Evolutionary conservation across 2,888 invertebrate species (phyloP).

Genomic region (Callimorpha dominula): DNA sequence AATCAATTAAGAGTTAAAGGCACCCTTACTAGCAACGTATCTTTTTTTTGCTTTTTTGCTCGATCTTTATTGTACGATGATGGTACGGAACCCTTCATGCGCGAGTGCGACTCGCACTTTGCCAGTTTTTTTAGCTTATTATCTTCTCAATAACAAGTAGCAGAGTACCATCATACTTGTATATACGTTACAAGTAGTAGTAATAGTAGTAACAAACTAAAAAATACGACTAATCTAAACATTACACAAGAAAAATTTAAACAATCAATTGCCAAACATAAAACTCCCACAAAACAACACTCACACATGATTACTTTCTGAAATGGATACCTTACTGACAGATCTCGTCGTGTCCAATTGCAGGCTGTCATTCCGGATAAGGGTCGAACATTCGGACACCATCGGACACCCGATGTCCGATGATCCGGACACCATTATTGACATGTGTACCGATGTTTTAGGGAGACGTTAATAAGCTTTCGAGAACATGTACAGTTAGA

Average conservation of each 20-base stretch:
- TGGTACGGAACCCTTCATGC: too few species aligned
- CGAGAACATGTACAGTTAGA: not conserved
- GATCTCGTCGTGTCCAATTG: slow-evolving; percentile 41
- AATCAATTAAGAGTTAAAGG: too few species aligned
- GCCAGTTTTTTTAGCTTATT: too few species aligned
- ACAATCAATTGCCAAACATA: not conserved
- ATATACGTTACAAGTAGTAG: too few species aligned
- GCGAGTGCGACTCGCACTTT: too few species aligned
- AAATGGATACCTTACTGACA: slow-evolving; percentile 43
- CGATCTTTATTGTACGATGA: too few species aligned
- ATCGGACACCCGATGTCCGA: slow-evolving; percentile 16
- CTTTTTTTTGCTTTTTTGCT: too few species aligned
- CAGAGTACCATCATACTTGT: too few species aligned
- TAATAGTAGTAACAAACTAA: too few species aligned
- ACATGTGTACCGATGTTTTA: slow-evolving; percentile 43
- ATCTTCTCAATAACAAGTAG: too few species aligned
- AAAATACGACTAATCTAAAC: too few species aligned
- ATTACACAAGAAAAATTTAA: not conserved
- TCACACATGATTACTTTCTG: slow-evolving; percentile 44
- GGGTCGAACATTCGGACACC: slow-evolving; percentile 42
- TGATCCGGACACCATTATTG: slow-evolving; percentile 39
- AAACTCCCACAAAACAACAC: slow-evolving; percentile 3
- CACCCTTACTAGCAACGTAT: too few species aligned
- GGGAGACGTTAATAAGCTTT: slow-evolving; percentile 21
- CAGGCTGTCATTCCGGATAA: slow-evolving; percentile 39